Evolutionary conservation across 2,113 vertebrate species (phyloP), one percentile per base, ranked within the genome.

Genomic region (Myotis davidii): DNA sequence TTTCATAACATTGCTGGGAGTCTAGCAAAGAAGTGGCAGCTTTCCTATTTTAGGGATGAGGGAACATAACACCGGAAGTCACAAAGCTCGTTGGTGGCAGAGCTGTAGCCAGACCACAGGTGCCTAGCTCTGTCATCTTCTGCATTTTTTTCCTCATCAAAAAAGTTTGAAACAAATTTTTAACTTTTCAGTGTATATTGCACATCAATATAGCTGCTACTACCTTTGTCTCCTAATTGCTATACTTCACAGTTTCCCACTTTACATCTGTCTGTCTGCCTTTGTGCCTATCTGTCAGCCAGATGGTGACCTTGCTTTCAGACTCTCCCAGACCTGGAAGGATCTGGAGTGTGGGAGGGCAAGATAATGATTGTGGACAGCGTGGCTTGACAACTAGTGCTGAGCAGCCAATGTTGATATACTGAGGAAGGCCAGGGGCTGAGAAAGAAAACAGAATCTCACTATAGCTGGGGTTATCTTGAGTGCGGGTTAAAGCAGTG

Each of bases 261-360:
- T 76, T 88, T 78, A 56, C 37, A 52, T 74, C 50, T 91, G n/a
- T 92, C 85, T 82, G 34, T 61, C 5, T 88, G 67, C 67, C 23
- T 79, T 45, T 93, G 45, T 74, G 61, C 70, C 27, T 45, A 6
- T 85, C 56, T 93, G 70, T 90, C 85, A 88, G 82, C 61, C 76
- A 81, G 45, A 61, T 84, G 64, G 50, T 93, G 78, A 94, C 70
- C 39, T 95, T 84, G 42, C 50, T 96, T 93, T 95, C 94, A 94
- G 79, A 70, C 13, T 74, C 8, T 86, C 50, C 27, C 78, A 93
- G 65, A 90, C 37, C 45, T 79, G 76, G 27, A 94, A 95, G 86
- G 25, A 72, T 91, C 37, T 87, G 54, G 50, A 87, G 21, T 90
- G 85, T 93, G 87, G 84, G 79, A 95, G 37, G 56, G 65, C 52